Evolutionary conservation across 1,140 invertebrate species (phyloP).

Genomic region (Brevipalpus yothersi): DNA sequence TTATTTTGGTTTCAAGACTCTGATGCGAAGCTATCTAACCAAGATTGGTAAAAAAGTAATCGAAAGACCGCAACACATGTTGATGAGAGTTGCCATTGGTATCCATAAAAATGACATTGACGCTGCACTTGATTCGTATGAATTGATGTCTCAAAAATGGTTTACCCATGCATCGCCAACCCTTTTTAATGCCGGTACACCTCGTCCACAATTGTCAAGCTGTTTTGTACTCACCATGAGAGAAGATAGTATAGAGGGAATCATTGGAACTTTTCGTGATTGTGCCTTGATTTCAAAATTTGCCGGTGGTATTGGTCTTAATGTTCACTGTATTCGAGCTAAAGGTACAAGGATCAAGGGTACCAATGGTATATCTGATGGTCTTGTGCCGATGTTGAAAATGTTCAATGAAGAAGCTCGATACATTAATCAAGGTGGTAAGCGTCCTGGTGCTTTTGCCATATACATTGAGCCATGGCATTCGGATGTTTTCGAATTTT

Average conservation of each 20-base stretch:
- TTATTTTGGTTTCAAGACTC: conserved; percentile 94
- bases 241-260: conserved; percentile 94
- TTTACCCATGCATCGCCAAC: conserved; percentile 97
- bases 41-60: conserved; percentile 81
- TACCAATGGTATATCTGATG: conserved; percentile 84
- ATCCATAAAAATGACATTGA: conserved; percentile 89
- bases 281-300: conserved; percentile 91
- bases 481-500: conserved; percentile 83
- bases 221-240: conserved; percentile 88
- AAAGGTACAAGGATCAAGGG: conserved; percentile 75
- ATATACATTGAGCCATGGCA: conserved; percentile 99
- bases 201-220: conserved; percentile 67
- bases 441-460: conserved; percentile 91
- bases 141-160: conserved; percentile 77
- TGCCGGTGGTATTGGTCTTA: conserved; percentile 88
- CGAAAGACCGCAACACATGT: conserved; percentile 92
- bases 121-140: conserved; percentile 83
- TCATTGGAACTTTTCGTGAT: conserved; percentile 77
- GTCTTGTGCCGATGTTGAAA: conserved; percentile 85
- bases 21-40: conserved; percentile 82
- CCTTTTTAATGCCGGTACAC: conserved; percentile 81
- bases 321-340: conserved; percentile 84
- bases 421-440: conserved; percentile 79
- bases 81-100: conserved; percentile 90
- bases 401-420: conserved; percentile 88